Base-by-base conservation (phyloP, 2,888 invertebrate genomes). In the Aleiodes testaceus region DNA sequence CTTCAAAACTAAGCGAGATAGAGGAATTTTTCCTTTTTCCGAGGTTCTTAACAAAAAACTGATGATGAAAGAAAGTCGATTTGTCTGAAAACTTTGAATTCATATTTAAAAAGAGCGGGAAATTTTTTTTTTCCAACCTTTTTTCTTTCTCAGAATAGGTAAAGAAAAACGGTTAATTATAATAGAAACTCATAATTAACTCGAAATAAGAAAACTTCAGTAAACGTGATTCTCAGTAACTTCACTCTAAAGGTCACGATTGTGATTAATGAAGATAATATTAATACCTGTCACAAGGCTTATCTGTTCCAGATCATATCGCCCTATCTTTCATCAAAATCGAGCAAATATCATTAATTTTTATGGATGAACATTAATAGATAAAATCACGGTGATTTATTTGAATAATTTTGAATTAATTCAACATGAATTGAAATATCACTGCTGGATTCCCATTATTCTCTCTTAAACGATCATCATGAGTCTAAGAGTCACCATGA, bases 251-350 rank as follows among this genome's bases (percentile, higher is more conserved):
- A 36, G 16, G 59, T 42, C 59, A 59, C 59, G 59, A 59, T 18
- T 11, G 16, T 59, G 59, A 59, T 59, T 59, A 59, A 59, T 59
- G 36, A 59, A 59, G 11, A 59, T 59, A 36, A 59, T 36, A 59
- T 59, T 59, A 59, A 59, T 59, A 5, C 36, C 59, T 36, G 42
- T 42, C 26, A 36, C 36, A 36, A 3, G 36, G 9, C 11, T 36
- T 36, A 36, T 36, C 36, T 36, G 36, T 36, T 9, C 36, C 36
- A 14, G 59, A 59, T 59, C 59, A 42, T 42, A 59, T 59, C 59
- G 9, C 12, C 1, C 14, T 11, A 36, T 36, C 42, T 42, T 16
- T 14, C 36, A 16, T 4, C 18, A 11, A n/a, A 20, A 63, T 63
- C 45, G 12, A 22, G 45, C 63, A 20, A 44, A 61, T 18, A 63